phyloP scores from a whole-genome alignment of 1,140 invertebrate genomes.

The Brachionus manjavacas region DNA sequence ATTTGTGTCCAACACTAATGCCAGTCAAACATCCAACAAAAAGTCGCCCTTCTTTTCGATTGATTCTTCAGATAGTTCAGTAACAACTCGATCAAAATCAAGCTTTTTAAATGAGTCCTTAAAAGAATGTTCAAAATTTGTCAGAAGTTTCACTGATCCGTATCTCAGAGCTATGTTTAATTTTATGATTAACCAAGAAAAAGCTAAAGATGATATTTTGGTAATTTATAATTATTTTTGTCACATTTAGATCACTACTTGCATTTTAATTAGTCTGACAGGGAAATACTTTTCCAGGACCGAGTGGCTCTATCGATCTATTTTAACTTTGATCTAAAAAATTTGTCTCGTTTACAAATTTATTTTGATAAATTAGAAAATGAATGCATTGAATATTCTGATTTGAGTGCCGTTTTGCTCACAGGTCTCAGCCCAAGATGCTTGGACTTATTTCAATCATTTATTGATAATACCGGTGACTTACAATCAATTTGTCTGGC shows the following conservation, averaged over 20 bases:
- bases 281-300: background rate
- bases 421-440: conserved; percentile 63
- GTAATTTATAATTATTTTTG: conserved; percentile 59
- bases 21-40: background rate
- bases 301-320: background rate
- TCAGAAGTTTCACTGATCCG: conserved; percentile 71
- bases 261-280: background rate
- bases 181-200: conserved; percentile 76
- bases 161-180: conserved; percentile 85
- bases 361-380: conserved; percentile 63
- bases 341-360: conserved; percentile 15
- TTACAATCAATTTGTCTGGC: conserved; percentile 82
- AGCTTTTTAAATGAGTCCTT: conserved; percentile 45
- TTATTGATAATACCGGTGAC: conserved; percentile 82
- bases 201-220: conserved; percentile 73
- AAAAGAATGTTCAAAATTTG: conserved; percentile 69
- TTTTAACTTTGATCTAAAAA: conserved; percentile 29
- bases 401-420: conserved; percentile 77
- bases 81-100: background rate
- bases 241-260: background rate
- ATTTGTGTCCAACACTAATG: background rate
- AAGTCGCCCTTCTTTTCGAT: background rate
- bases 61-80: background rate
- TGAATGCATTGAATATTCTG: conserved; percentile 69
- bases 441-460: conserved; percentile 75